Evolutionary conservation across 2,888 invertebrate genomes (phyloP).

Genomic region (Drosophila kambysellisi): DNA sequence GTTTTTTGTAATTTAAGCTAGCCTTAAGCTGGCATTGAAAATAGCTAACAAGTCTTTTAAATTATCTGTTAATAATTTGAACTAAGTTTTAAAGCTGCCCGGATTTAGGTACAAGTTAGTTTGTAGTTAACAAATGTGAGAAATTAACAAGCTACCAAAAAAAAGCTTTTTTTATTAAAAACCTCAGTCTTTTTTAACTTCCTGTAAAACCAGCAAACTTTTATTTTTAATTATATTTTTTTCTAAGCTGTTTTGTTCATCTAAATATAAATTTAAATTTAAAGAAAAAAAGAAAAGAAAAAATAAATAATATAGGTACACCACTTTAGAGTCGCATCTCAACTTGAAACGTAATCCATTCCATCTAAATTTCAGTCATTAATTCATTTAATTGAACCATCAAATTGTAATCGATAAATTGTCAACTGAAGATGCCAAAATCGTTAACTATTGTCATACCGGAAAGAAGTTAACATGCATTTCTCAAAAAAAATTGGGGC

Average conservation of each 20-base stretch:
- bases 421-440: slow-evolving; percentile 2
- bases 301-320: neutral
- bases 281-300: neutral
- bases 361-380: slow-evolving; percentile 4
- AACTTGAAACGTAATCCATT: neutral
- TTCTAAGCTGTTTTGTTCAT: neutral
- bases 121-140: neutral
- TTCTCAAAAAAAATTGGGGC: slow-evolving; percentile 7
- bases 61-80: neutral
- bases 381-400: slow-evolving; percentile 14
- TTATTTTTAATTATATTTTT: too few relatives aligned
- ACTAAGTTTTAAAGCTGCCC: neutral
- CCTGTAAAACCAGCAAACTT: neutral
- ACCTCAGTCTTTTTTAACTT: neutral
- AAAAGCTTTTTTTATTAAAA: neutral
- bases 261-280: neutral
- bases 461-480: slow-evolving; percentile 8
- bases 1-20: neutral
- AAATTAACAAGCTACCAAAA: neutral
- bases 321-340: neutral
- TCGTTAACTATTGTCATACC: slow-evolving; percentile 17
- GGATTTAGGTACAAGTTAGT: neutral
- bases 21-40: neutral
- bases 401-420: slow-evolving; percentile 16
- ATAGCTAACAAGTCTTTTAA: neutral